Percentiles rank a stretch among this genome's conserved stretches.
phyloP scores from a whole-genome alignment of 2,797 vertebrate species.

The Alcedo quadribrachys region DNA sequence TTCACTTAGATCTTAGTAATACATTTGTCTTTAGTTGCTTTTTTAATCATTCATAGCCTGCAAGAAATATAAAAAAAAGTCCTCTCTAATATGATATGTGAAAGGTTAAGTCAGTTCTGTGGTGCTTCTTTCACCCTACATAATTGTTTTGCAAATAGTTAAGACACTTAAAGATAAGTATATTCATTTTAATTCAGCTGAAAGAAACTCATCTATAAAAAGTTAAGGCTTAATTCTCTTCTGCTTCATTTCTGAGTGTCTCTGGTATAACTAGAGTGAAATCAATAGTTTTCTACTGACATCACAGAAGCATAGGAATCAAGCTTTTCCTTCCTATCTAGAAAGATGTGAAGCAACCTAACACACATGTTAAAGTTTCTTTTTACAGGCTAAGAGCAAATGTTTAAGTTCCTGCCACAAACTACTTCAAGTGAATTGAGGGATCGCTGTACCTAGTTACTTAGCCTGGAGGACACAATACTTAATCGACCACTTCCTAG shows the following conservation, averaged over 20 bases:
- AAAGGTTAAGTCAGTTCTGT: background rate
- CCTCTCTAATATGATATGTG: background rate
- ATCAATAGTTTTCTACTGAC: background rate
- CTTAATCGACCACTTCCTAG: background rate
- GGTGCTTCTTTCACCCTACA: background rate
- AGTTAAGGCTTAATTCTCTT: background rate
- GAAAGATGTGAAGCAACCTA: background rate
- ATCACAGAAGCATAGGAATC: background rate
- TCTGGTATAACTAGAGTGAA: background rate
- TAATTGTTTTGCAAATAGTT: background rate
- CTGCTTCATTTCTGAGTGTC: background rate
- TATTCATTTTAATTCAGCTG: background rate
- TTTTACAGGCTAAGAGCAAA: background rate
- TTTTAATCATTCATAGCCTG: background rate
- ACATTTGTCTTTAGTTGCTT: background rate
- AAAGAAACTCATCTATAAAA: background rate
- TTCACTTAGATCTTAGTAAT: background rate
- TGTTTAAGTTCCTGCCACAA: background rate
- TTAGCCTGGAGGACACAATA: accelerated
- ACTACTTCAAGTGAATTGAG: background rate
- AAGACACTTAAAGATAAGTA: background rate
- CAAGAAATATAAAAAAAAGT: background rate
- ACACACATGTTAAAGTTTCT: accelerated
- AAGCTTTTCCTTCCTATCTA: background rate
- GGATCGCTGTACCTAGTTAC: background rate